These are phyloP conservation scores for Falco punctatus DNA, from an alignment of 2,113 vertebrate species.

Conservation along the genomic window DNA sequence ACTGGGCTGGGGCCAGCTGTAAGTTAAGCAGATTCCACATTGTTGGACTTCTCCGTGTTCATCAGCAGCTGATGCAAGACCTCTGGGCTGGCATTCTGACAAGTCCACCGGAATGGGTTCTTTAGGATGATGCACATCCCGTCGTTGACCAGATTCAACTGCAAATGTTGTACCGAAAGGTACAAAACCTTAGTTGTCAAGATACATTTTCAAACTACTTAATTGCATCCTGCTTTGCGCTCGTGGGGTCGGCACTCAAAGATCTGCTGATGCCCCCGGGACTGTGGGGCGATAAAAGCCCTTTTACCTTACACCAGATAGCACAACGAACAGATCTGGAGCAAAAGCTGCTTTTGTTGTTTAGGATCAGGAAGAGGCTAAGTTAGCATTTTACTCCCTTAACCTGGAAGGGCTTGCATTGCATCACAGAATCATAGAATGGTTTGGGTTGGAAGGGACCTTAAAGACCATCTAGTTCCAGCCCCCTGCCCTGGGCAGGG, in stretches of 20 bases:
- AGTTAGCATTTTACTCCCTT: not conserved
- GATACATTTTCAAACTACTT: not conserved
- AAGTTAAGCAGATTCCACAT: not conserved
- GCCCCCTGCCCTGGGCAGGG: no score
- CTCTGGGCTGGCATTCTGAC: not conserved
- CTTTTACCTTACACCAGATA: not conserved
- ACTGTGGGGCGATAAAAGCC: not conserved
- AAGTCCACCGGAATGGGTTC: not conserved
- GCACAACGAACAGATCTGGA: not conserved
- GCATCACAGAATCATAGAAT: no score
- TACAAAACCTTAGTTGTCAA: not conserved
- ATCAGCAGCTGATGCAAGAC: not conserved
- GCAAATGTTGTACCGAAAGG: not conserved
- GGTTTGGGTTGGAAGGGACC: no score
- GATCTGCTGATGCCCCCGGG: not conserved
- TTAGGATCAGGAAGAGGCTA: not conserved
- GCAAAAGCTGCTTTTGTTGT: not conserved
- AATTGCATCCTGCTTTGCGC: not conserved
- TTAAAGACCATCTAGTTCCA: no score
- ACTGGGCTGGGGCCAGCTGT: not conserved
- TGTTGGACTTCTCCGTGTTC: fast-evolving
- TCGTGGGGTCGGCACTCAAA: not conserved
- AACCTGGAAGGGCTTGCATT: not conserved
- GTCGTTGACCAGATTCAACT: not conserved
- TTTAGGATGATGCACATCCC: not conserved